Evolutionary conservation across 2,113 vertebrate species (phyloP), one percentile per base, ranked within the genome.

Genomic region (Bufo gargarizans): DNA sequence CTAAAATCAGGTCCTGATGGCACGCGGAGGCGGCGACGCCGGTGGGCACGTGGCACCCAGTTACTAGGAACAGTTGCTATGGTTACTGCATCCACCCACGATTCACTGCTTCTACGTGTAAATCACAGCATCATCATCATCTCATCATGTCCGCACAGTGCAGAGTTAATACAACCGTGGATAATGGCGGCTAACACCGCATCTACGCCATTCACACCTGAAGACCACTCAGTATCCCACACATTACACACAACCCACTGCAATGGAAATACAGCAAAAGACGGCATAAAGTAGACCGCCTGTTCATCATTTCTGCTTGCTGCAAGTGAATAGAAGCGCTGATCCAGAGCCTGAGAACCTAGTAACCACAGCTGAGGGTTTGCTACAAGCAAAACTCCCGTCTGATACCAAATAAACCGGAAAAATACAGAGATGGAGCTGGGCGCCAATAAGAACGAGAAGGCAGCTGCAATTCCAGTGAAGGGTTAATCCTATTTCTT

Each of bases 21-120:
- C 71, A 55, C 84, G 4, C 9, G 43, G 10, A 6, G 85, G 76
- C 59, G 84, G 50, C 50, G 45, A 63, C 14, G 16, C 3, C 19
- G n/a, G 61, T 65, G 49, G 65, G 77, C 50, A 71, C 22, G 53
- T 81, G 86, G 65, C 6, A 45, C 63, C n/a, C n/a, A 33, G 86
- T 81, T 81, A 65, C 86, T 49, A 87, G 53, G 77, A 77, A 72
- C 45, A 65, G 86, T 87, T 72, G 49, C 86, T 33, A 87, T 72
- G 65, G 86, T 49, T 88, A 82, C 86, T 61, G 45, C 20, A 56
- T 67, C 65, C 74, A 6, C 59, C 86, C 33, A 80, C 77, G 22
- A 74, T 13, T 45, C 47, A 19, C 49, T 59, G 55, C 84, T 76
- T 33, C 77, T 33, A 22, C 53, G 9, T 81, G 78, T 33, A 81